A percentile compares a stretch with the other conserved stretches of the same genome.
These are phyloP conservation scores for Drosophila prolongata DNA, from an alignment of 2,888 invertebrate species.

Conservation along the genomic window DNA sequence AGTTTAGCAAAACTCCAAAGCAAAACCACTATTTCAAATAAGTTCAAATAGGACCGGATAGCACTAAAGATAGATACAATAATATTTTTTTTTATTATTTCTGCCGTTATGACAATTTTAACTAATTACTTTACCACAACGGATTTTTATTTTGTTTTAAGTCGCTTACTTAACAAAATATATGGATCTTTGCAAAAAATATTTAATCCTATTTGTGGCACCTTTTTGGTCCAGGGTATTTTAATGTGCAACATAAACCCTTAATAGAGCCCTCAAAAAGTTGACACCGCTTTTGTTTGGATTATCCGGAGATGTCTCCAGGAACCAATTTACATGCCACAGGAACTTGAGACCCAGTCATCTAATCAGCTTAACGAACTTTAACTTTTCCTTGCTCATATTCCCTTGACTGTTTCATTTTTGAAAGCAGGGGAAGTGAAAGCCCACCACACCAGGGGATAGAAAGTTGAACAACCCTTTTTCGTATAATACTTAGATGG, in stretches of 20 bases:
- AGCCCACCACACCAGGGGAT: conserved; percentile 11
- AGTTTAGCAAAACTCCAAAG: no score
- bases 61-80: no score
- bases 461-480: conserved; percentile 70
- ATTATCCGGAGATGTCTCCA: conserved; percentile 18
- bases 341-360: conserved; percentile 26
- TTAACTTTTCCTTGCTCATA: conserved; percentile 40
- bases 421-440: conserved; percentile 4
- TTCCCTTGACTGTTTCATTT: conserved; percentile 25
- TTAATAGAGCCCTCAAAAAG: conserved; percentile 10
- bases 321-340: conserved; percentile 37
- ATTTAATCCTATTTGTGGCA: no score
- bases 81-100: no score
- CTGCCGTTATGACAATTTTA: no score
- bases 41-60: no score
- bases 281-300: conserved; percentile 7
- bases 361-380: conserved; percentile 68
- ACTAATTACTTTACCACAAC: no score
- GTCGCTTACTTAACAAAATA: no score
- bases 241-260: background rate
- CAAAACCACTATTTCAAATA: no score
- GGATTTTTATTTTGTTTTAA: no score
- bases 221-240: background rate
- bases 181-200: no score
- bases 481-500: conserved; percentile 32